Percentiles rank a stretch among this genome's conserved stretches.
phyloP scores from a whole-genome alignment of 1,140 invertebrate species.

The Pseudachorutes palmiensis region DNA sequence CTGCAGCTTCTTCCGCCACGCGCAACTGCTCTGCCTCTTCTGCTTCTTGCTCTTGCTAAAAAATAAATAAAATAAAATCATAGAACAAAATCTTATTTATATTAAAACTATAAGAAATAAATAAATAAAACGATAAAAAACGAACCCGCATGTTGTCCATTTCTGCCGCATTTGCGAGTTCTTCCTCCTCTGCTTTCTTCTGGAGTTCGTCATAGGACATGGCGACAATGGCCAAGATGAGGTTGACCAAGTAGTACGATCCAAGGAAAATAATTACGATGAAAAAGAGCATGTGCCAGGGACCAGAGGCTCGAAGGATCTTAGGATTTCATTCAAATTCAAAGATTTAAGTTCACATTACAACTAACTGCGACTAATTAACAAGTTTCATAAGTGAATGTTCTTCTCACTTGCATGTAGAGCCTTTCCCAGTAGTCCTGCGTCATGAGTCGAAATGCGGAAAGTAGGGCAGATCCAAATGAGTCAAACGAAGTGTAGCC shows the following conservation, averaged over 20 bases:
- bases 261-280: conserved; percentile 97
- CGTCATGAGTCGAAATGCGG: conserved; percentile 94
- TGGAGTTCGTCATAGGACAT: conserved; percentile 98
- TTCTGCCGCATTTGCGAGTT: conserved; percentile 63
- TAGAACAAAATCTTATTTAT: too few species aligned
- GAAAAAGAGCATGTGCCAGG: conserved; percentile 96
- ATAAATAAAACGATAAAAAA: too few species aligned
- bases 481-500: conserved; percentile 97
- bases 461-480: conserved; percentile 92
- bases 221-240: conserved; percentile 97
- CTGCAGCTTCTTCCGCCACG: conserved; percentile 46
- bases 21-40: conserved; percentile 69
- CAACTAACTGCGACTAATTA: too few species aligned
- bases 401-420: conserved; percentile 86
- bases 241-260: conserved; percentile 96
- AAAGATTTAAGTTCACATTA: too few species aligned
- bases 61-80: too few species aligned
- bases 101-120: too few species aligned
- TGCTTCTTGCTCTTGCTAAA: too few species aligned
- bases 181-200: conserved; percentile 95
- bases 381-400: too few species aligned
- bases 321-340: too few species aligned
- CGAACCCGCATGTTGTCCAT: conserved; percentile 69
- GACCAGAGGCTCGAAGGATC: conserved; percentile 85
- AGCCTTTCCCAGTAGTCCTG: conserved; percentile 98